phyloP scores from a whole-genome alignment of 2,797 vertebrate genomes.

The Lophius americanus region DNA sequence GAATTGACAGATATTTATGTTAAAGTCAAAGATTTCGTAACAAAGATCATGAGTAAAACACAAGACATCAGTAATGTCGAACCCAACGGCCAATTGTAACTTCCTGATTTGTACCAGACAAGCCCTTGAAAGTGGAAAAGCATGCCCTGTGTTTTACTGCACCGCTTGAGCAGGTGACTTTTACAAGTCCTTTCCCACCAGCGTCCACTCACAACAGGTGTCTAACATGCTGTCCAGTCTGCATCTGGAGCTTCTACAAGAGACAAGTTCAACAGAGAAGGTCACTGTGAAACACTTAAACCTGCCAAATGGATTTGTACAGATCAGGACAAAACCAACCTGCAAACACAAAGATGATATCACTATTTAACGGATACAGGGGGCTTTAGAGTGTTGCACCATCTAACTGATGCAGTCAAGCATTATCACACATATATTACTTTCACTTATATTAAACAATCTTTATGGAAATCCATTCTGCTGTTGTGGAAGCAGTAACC shows the following conservation, averaged over 20 bases:
- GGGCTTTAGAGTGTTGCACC: no score
- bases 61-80: background rate
- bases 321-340: background rate
- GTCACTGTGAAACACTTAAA: background rate
- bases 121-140: conserved; percentile 26
- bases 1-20: background rate
- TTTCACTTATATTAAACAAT: no score
- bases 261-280: conserved; percentile 3
- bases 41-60: conserved; percentile 13
- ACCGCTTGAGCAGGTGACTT: conserved; percentile 49
- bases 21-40: conserved; percentile 1
- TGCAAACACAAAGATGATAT: background rate
- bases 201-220: conserved; percentile 56
- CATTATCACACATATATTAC: background rate
- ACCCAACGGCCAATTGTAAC: conserved; percentile 12
- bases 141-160: conserved; percentile 42
- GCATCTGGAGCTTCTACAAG: conserved; percentile 14
- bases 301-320: background rate
- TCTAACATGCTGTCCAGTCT: conserved; percentile 25
- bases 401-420: no score
- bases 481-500: no score
- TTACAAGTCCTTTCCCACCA: conserved; percentile 59
- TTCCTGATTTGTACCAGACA: conserved; percentile 40
- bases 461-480: no score
- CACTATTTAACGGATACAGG: no score